Conservation (phyloP, 2,888 invertebrate genomes). For the Drosophila subquinaria region DNA sequence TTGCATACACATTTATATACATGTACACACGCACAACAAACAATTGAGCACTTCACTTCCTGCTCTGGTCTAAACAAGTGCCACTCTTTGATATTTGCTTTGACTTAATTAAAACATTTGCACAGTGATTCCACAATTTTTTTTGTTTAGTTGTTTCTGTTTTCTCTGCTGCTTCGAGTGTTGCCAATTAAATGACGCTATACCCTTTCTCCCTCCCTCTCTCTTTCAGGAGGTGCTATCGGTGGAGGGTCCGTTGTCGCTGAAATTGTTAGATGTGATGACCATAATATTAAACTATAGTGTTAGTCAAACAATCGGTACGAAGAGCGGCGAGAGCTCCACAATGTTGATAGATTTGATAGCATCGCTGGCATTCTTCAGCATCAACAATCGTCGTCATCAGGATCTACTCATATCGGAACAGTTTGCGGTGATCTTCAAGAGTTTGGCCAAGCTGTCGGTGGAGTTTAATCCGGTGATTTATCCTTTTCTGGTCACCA, state of each 20-base stretch:
- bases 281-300: conserved; percentile 83
- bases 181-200: conserved; percentile 69
- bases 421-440: conserved; percentile 84
- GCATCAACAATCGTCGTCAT: conserved; percentile 84
- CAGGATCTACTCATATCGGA: conserved; percentile 85
- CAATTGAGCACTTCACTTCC: conserved; percentile 63
- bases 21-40: conserved; percentile 48
- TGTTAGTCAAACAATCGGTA: conserved; percentile 75
- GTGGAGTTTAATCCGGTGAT: conserved; percentile 84
- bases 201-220: not conserved
- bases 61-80: conserved; percentile 68
- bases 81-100: conserved; percentile 76
- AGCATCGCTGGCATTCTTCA: conserved; percentile 85
- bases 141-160: conserved; percentile 30
- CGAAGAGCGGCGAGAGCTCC: conserved; percentile 83
- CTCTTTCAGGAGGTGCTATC: conserved; percentile 82
- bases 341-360: conserved; percentile 85
- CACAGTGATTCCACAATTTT: conserved; percentile 64
- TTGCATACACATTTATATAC: conserved; percentile 27
- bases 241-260: conserved; percentile 79
- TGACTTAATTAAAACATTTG: conserved; percentile 83
- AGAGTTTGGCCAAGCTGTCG: conserved; percentile 84
- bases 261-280: conserved; percentile 85
- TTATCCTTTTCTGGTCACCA: conserved; percentile 85
- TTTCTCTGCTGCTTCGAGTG: conserved; percentile 28